A percentile compares a stretch with the other conserved stretches of the same genome.
Conservation (phyloP, 2,113 vertebrate species). For the Grallaria varia region DNA sequence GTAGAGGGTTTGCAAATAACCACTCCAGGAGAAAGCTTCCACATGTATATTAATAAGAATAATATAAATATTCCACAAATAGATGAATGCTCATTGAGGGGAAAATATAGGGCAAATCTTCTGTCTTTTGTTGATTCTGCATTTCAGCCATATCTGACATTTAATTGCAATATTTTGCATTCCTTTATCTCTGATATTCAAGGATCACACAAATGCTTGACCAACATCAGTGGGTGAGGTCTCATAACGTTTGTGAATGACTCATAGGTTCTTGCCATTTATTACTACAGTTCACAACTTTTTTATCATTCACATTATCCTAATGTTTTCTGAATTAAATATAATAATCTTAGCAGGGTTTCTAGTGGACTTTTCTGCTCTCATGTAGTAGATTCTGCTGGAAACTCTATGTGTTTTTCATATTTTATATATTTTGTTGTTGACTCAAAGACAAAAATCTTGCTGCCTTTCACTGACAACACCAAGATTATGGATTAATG, state of each 20-base stretch:
- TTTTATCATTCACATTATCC: neutral
- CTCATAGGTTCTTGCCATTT: accelerated
- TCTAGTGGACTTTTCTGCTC: neutral
- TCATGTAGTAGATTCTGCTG: neutral
- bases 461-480: neutral
- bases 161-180: slow-evolving; percentile 1
- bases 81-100: neutral
- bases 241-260: neutral
- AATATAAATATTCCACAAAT: slow-evolving; percentile 45
- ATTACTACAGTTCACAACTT: neutral
- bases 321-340: neutral
- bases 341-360: neutral
- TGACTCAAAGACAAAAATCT: neutral
- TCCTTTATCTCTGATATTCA: neutral
- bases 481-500: neutral
- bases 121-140: neutral
- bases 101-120: neutral
- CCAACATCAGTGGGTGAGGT: neutral
- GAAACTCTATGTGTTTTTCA: neutral
- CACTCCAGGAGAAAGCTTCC: neutral
- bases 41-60: slow-evolving; percentile 30
- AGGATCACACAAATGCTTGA: neutral
- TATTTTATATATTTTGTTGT: neutral
- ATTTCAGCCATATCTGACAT: neutral
- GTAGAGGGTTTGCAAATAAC: slow-evolving; percentile 72